Base-by-base conservation (phyloP, 2,888 invertebrate genomes). In the Actias luna region DNA sequence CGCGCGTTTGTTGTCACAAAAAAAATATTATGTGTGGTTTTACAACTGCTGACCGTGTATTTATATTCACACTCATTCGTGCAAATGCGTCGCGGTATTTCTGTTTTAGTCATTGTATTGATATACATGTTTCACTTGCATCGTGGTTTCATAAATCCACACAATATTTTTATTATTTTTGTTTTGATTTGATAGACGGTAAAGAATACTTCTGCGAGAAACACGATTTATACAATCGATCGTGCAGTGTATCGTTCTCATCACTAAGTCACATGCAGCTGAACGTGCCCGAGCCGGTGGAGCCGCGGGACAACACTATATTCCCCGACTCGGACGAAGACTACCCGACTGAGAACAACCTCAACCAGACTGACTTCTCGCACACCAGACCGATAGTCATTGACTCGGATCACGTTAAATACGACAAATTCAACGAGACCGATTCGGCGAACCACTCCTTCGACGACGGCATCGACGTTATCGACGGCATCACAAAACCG, bases 161-260 rank as follows among this genome's bases (percentile, higher is more conserved):
- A n/a, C n/a, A n/a, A n/a, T n/a, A n/a, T n/a, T n/a, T n/a, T n/a
- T 42, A 29, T 39, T 39, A 59, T 59, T 29, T 46, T 33, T 31
- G 52, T 29, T 42, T 42, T 27, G 33, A 16, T 22, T 59, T 77
- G 73, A 16, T 81, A 93, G 93, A 92, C 66, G 92, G 89, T 8
- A 89, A 89, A 71, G 92, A 93, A 68, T 93, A 93, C 68, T 87
- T 82, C 72, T 93, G 93, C 68, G 93, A 93, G 65, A 93, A 93
- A 74, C 93, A 93, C 73, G 88, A 92, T 69, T 79, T 87, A 36
- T 90, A 89, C 76, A 90, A 89, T 66, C 86, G 88, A 55, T 90
- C 89, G 0, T 87, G 85, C 71, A 89, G 84, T 68, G 88, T 92
- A 0, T 92, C 92, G 0, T 87, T 87, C 69, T 85, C 91, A 0